Evolutionary conservation across 2,113 vertebrate genomes (phyloP), one percentile per base, ranked within the genome.

Genomic region (Burhinus bistriatus): DNA sequence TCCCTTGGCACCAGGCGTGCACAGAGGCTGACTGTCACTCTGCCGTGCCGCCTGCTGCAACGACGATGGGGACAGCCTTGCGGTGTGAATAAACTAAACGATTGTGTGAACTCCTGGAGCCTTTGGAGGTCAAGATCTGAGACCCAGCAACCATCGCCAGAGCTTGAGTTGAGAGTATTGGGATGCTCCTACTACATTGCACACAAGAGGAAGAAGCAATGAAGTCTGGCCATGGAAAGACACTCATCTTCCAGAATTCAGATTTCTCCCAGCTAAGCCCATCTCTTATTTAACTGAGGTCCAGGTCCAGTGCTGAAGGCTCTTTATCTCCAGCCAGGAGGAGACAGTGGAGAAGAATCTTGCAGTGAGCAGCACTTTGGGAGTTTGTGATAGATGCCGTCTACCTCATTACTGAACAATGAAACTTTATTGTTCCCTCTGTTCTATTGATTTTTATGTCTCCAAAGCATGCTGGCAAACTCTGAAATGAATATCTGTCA

Each of bases 361-460:
- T 95, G 92, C 94, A 88, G 82, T 25, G 68, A 90, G 72, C 90
- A 97, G 95, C 95, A 94, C 96, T 96, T 97, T 95, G 83, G 91
- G 88, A 96, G 82, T 95, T 97, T 73, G 96, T 96, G 96, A 93
- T 93, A 81, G 95, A 97, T 96, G 69, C 93, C 0, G 17, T 95
- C 95, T 91, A 93, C 87, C 95, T 96, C 97, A 95, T 97, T 97
- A 97, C 90, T 47, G 93, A 83, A 93, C 96, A 92, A 95, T 91
- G 95, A 96, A 97, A 97, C 93, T 97, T 95, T 94, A 95, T 96
- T 92, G 93, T 97, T 97, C 97, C 80, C 83, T 95, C 87, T 91
- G 78, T 98, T 97, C 89, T 96, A 97, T 97, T 95, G 97, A 97
- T 97, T 97, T 97, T 96, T 86, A 89, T 92, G 96, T 91, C 95